Conservation (phyloP, 2,888 invertebrate species). For the Heliconius ethilla region DNA sequence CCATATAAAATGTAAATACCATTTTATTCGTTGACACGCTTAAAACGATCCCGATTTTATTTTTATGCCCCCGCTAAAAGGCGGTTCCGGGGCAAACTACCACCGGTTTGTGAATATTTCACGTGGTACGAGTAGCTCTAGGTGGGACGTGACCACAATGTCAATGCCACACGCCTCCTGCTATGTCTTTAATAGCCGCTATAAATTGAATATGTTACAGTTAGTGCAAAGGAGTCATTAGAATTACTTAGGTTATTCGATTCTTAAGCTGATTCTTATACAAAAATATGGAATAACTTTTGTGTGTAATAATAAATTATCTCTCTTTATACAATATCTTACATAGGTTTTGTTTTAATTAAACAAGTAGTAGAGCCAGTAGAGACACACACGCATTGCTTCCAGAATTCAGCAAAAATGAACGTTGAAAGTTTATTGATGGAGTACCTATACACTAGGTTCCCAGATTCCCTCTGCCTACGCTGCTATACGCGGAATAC, state of each 20-base stretch:
- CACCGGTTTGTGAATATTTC: conserved; percentile 61
- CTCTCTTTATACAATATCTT: neutral
- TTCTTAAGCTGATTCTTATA: neutral
- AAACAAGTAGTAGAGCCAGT: neutral
- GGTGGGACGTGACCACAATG: conserved; percentile 49
- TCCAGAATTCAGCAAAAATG: too few species aligned
- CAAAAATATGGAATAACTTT: too few species aligned
- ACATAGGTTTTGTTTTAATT: neutral
- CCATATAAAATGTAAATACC: conserved; percentile 28
- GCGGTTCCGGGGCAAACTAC: conserved; percentile 61
- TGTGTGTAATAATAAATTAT: neutral
- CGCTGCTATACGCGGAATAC: too few species aligned
- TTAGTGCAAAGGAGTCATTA: conserved; percentile 21
- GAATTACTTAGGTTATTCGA: conserved; percentile 14
- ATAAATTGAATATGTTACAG: conserved; percentile 68
- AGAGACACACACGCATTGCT: too few species aligned
- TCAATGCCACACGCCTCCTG: conserved; percentile 52
- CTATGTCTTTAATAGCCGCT: conserved; percentile 71
- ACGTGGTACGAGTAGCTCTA: conserved; percentile 49
- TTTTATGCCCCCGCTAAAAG: conserved; percentile 65
- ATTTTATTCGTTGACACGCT: conserved; percentile 52
- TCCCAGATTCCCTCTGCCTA: too few species aligned
- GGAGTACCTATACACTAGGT: too few species aligned
- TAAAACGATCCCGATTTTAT: conserved; percentile 55
- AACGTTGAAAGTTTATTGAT: too few species aligned